phyloP scores from a whole-genome alignment of 2,797 vertebrate genomes.

The Enteromius afrohamiltoni region DNA sequence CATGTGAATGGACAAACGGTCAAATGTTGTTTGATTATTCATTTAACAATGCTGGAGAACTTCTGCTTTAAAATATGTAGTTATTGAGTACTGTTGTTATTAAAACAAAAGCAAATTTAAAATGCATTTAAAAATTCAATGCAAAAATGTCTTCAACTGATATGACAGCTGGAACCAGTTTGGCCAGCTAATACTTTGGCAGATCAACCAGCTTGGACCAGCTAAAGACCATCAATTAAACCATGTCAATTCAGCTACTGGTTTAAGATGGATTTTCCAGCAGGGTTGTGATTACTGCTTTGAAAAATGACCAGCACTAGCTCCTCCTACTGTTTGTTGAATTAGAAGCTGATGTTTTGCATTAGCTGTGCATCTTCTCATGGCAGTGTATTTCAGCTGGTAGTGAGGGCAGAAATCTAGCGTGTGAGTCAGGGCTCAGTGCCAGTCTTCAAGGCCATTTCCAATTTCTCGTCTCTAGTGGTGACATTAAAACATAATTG shows the following conservation, averaged over 20 bases:
- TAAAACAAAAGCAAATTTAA: neutral
- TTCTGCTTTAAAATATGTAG: neutral
- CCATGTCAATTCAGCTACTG: constrained; percentile 12
- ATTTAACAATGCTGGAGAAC: neutral
- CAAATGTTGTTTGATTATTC: neutral
- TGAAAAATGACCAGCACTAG: constrained; percentile 3
- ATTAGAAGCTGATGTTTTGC: constrained; percentile 13
- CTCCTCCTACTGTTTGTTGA: constrained; percentile 9
- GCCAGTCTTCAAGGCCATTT: constrained; percentile 38
- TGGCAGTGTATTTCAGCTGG: constrained; percentile 20
- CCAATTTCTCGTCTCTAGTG: constrained; percentile 27
- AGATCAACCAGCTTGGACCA: neutral
- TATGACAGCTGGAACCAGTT: neutral
- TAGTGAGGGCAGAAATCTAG: constrained; percentile 27
- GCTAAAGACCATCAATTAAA: constrained; percentile 2
- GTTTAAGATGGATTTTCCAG: neutral
- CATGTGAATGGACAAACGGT: neutral
- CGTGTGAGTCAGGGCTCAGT: constrained; percentile 35
- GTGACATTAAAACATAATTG: constrained; percentile 51
- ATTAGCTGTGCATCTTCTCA: neutral
- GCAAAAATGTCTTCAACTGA: neutral
- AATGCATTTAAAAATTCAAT: too few species aligned
- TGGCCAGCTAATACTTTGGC: neutral
- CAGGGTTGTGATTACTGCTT: constrained; percentile 3
- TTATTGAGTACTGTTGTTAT: neutral